Evolutionary conservation across 2,888 invertebrate species (phyloP).

Genomic region (Phanerotoma sp.): DNA sequence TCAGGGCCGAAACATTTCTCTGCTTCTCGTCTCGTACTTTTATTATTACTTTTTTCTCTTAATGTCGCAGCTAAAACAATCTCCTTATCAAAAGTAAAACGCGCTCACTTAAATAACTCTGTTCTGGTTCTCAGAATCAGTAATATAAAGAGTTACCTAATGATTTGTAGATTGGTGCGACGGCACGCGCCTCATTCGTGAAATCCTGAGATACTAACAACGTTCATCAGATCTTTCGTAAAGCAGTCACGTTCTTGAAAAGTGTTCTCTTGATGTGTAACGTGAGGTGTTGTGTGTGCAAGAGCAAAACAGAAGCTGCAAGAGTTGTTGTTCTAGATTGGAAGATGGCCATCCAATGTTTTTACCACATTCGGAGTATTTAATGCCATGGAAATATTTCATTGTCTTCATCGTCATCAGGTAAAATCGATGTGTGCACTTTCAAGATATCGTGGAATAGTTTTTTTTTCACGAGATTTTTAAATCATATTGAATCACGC

Average conservation of each 20-base stretch:
- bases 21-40: slow-evolving; percentile 12
- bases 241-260: slow-evolving; percentile 11
- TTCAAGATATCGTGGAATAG: too few species aligned
- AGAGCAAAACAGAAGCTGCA: slow-evolving; percentile 4
- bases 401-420: slow-evolving; percentile 4
- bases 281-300: slow-evolving; percentile 10
- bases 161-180: slow-evolving; percentile 54
- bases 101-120: slow-evolving; percentile 44
- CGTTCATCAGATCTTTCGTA: slow-evolving; percentile 8
- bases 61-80: not conserved
- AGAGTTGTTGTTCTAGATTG: too few species aligned
- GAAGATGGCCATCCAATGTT: not conserved
- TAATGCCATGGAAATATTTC: not conserved
- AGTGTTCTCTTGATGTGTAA: slow-evolving; percentile 13
- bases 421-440: not conserved
- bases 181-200: slow-evolving; percentile 48
- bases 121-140: slow-evolving; percentile 47
- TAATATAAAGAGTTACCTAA: slow-evolving; percentile 57
- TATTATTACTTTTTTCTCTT: not conserved
- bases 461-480: too few species aligned
- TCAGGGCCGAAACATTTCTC: slow-evolving; percentile 38
- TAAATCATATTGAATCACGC: too few species aligned
- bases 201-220: slow-evolving; percentile 24
- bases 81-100: slow-evolving; percentile 19
- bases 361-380: not conserved